Evolutionary conservation across 2,113 vertebrate genomes (phyloP), one percentile per base, ranked within the genome.

Genomic region (Epinephelus cyanopodus): DNA sequence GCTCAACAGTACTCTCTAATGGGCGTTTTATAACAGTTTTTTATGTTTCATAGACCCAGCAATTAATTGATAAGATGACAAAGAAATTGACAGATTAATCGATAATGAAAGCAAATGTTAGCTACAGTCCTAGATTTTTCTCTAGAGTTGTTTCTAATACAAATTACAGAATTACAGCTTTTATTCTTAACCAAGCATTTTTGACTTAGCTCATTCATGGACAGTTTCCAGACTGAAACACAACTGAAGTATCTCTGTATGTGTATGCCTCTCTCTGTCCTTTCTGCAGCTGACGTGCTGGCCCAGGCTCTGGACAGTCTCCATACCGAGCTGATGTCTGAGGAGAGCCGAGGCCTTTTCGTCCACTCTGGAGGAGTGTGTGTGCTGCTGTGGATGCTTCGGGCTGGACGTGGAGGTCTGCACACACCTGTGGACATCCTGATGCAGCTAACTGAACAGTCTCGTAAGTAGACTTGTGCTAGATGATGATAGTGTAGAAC

Each of bases 331-430:
- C 91, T 99, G 90, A 95, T 92, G 92, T 94, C 89, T 8, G 96
- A 96, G 80, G 95, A 98, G 85, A 96, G 96, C 37, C 96, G 95
- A 78, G 81, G 83, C 42, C 93, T 98, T 18, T 98, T 97, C 93
- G 87, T 98, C 92, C 93, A 96, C 71, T 97, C 96, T 66, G 93
- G 89, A 50, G 96, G 96, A 48, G 72, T 98, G 74, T 89, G 92
- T 23, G 92, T 94, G 3, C 19, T 98, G 67, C 61, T 98, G 56
- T 87, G 77, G 45, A 93, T 97, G 74, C 91, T 98, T 57, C 93
- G 88, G 86, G 94, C 95, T 29, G 93, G 92, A 69, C 93, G 94
- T 62, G 92, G 95, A 47, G 93, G 97, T 15, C 94, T 96, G 54
- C 93, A 94, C 50, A 89, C 89, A 52, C 94, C 95, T 39, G 68